A percentile compares a stretch with the other conserved stretches of the same genome.
Conservation (phyloP, 2,888 invertebrate genomes). For the Cryptocheilus praepositus region DNA sequence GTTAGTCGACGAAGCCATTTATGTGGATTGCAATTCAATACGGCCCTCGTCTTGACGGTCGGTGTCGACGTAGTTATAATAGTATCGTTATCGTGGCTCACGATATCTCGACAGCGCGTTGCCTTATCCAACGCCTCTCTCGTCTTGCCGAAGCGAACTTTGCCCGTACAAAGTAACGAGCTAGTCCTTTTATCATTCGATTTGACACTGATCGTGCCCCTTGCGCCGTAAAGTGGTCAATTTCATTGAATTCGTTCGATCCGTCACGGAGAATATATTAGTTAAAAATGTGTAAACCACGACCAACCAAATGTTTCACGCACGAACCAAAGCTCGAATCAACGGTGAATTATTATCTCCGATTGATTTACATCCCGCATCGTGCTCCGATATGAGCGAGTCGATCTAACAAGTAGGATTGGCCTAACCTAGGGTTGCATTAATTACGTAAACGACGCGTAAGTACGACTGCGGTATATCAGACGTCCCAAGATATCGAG, state of each 20-base stretch:
- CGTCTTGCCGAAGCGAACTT: constrained; percentile 34
- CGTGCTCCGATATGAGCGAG: constrained; percentile 27
- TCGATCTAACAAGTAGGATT: constrained; percentile 24
- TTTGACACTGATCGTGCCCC: constrained; percentile 18
- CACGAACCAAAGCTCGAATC: too few species aligned
- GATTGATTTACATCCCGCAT: constrained; percentile 14
- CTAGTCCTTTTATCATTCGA: constrained; percentile 46
- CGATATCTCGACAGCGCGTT: constrained; percentile 42
- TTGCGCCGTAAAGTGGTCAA: constrained; percentile 12
- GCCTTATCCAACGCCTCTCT: constrained; percentile 30
- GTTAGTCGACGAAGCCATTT: constrained; percentile 36
- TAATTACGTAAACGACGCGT: constrained; percentile 37
- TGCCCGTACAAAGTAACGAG: constrained; percentile 50
- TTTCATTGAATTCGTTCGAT: constrained; percentile 17
- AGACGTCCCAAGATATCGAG: neutral
- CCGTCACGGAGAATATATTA: neutral
- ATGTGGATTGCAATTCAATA: constrained; percentile 53
- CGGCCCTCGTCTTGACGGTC: constrained; percentile 34
- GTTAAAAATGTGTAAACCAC: too few species aligned
- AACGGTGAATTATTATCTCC: neutral
- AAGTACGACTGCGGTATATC: constrained; percentile 6
- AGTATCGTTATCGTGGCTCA: constrained; percentile 54
- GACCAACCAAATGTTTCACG: too few species aligned
- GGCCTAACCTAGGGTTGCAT: constrained; percentile 19
- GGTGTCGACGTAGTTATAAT: constrained; percentile 49